Evolutionary conservation across 92 coral and sea anemone species (phyloP), one percentile per base, ranked within the genome.

Genomic region (Paramuricea clavata): DNA sequence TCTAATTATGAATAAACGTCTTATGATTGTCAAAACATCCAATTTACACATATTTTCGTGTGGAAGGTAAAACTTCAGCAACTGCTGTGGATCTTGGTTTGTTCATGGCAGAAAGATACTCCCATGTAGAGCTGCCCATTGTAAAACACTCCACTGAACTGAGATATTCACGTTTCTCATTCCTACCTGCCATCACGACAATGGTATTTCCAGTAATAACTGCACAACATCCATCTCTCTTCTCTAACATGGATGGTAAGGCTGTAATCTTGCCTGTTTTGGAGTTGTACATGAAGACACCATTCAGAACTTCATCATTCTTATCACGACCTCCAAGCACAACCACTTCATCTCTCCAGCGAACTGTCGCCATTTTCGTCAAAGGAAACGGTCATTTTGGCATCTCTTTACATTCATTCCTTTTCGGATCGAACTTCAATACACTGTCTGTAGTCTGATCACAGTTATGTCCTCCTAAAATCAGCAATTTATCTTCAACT

Each of bases 201-300:
- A 54, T 54, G 7, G 62, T 54, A 21, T 54, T 54, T 54, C 62
- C 62, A 54, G 62, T 54, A 21, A 54, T 54, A 54, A 54, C 62
- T 21, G 62, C 62, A 54, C 62, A 54, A 54, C 62, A 54, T 17
- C 26, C 26, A 16, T 3, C 11, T 54, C 62, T 54, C 62, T 54
- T 54, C 27, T 54, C 62, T 3, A 54, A 21, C 62, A 54, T 54
- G 62, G 62, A 54, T 54, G 62, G 62, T 54, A 54, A 54, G 62
- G 27, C 26, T 6, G 62, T 54, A 23, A 13, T 54, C 62, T 17
- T 54, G 62, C 62, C 62, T 19, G 62, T 54, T 23, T 54, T 54
- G 62, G 23, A 54, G 62, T 54, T 19, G 19, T 54, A 54, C 62
- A 54, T 54, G 62, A 54, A 54, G 19, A 54, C 62, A 54, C 17